Base-by-base conservation (phyloP, 1,140 invertebrate species). In the Drosophila equinoxialis region DNA sequence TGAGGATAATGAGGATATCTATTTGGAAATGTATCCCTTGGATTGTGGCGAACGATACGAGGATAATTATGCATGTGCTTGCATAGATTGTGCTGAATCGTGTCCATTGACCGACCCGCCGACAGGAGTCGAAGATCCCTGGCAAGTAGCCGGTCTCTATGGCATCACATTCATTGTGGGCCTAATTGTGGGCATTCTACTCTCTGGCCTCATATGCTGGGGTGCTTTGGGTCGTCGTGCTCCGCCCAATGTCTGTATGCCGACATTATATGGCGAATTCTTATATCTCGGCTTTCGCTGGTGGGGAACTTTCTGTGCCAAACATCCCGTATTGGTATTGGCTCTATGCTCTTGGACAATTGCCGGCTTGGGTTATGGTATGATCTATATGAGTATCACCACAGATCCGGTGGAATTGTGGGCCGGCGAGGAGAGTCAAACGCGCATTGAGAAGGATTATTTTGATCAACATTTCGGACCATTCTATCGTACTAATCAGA, bases 401-500 rank as follows among this genome's bases (percentile, higher is more conserved):
- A 96, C 97, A 0, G 95, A 98, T 91, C 98, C 98, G 0, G 95
- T 98, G 0, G 95, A 98, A 87, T 93, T 99, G 45, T 99, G 98
- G 98, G 97, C 97, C 3, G 93, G 96, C 0, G 95, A 96, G 5
- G 91, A 93, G 14, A 97, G 96, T 79, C 92, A 94, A 77, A 96
- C 97, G 26, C 93, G 97, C 65, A 81, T 94, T 39, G 96, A 99
- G 84, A 96, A 97, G 81, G 93, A 97, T 59, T 98, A 96, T 89
- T 98, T 96, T 81, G 97, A 98, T 75, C 93, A 93, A 11, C 94
- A 95, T 76, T 98, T 98, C 86, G 93, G 95, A 14, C 98, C 98
- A n/a, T 99, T 99, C 92, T 98, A 98, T 92, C 94, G 98, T 66
- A 96, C 95, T 6, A 95, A 98, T 86, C 97, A 98, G 93, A 92